Base-by-base conservation (phyloP, 2,797 vertebrate species). In the Crenichthys baileyi region DNA sequence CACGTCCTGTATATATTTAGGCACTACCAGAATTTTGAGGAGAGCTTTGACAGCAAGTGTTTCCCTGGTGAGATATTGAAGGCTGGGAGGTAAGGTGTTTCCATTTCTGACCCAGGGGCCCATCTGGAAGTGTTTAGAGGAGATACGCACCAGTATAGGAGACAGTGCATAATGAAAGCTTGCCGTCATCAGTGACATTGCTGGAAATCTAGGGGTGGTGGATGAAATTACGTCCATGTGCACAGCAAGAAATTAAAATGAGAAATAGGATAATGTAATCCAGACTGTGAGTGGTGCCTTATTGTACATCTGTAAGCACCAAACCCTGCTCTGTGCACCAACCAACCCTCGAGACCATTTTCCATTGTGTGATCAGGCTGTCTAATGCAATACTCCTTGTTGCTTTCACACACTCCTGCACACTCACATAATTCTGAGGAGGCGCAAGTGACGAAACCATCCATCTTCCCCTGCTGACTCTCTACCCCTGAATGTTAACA, bases 121-220 rank as follows among this genome's bases (percentile, higher is more conserved):
- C 93, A 94, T 93, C 90, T 94, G 91, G 93, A 94, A 93, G 85
- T 88, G 86, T 93, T 93, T 89, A 92, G 80, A 75, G 76, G 73
- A 88, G 83, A 83, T 80, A 56, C 77, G 60, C 77, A 77, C 82
- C 81, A 67, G 31, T 85, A 83, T 41, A 67, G 72, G 78, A 85
- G 83, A 87, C 72, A 71, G 46, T 31, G 76, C 82, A 73, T 74
- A 87, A 77, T 74, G 81, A 56, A 29, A 88, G 76, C 81, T 85
- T 83, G 83, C 82, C 83, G 22, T 88, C 84, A 76, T 88, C 87
- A 89, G 82, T 87, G 86, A 41, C 70, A 73, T 73, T 63, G 73
- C 55, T 76, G 75, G 70, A 87, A 85, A 83, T 81, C n/a, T 0
- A 44, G 73, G 79, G 78, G 80, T 60, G 78, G 85, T 74, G 81